Conservation (phyloP, 2,113 vertebrate genomes). For the Melanerpes formicivorus region DNA sequence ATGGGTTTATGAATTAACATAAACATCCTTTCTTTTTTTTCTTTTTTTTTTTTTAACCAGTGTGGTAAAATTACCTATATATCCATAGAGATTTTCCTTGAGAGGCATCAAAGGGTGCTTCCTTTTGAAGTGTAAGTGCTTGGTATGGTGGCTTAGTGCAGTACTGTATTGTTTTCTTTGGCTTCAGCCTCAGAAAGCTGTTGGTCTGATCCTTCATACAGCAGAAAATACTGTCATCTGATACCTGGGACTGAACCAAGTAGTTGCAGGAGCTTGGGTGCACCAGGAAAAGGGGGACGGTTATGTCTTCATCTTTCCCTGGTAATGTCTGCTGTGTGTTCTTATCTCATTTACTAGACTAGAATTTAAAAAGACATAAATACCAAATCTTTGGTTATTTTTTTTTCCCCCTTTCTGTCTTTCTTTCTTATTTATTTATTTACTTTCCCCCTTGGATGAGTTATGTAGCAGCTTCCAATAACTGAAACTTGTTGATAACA, state of each 20-base stretch:
- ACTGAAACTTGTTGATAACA: neutral
- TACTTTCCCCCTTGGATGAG: neutral
- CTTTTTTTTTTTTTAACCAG: neutral
- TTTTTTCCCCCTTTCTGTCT: neutral
- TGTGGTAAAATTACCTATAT: neutral
- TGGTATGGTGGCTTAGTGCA: neutral
- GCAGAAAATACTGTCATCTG: neutral
- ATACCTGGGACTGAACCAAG: neutral
- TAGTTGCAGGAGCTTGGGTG: slow-evolving; percentile 5
- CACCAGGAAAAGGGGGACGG: neutral
- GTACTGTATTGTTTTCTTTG: slow-evolving; percentile 22
- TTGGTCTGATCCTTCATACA: slow-evolving; percentile 7
- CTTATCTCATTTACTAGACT: neutral
- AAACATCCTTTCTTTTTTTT: neutral
- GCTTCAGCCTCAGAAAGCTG: neutral
- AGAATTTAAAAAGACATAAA: slow-evolving; percentile 26
- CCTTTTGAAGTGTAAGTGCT: slow-evolving; percentile 49
- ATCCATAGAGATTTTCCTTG: neutral
- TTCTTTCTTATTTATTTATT: neutral
- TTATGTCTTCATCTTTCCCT: neutral
- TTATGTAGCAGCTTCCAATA: neutral
- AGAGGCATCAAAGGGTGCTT: neutral
- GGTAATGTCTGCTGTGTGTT: neutral
- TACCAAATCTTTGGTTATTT: neutral
- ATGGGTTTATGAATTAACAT: slow-evolving; percentile 15